These are phyloP conservation scores for Yponomeuta malinellus DNA, from an alignment of 2,888 invertebrate species.

Conservation along the genomic window DNA sequence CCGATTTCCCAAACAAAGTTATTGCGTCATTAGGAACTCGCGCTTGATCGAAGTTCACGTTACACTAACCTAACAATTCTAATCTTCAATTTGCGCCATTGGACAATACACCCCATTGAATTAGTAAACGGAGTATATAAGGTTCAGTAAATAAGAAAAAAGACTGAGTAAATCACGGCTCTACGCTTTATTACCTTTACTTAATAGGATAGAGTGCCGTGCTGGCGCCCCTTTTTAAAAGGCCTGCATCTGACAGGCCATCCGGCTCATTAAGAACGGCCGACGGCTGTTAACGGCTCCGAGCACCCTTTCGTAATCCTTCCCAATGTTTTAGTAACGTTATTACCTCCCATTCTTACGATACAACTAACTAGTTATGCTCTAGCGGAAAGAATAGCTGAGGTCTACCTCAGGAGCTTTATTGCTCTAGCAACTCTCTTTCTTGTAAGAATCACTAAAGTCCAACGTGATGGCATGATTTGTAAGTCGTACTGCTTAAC, in stretches of 20 bases:
- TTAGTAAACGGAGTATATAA: not conserved
- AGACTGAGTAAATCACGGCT: not conserved
- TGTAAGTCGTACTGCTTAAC: no score
- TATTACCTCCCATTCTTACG: not conserved
- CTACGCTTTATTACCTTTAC: not conserved
- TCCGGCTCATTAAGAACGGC: conserved; percentile 2
- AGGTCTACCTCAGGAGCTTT: not conserved
- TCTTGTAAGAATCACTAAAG: no score
- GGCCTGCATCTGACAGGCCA: conserved; percentile 2
- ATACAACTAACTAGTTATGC: not conserved
- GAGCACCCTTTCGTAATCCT: not conserved
- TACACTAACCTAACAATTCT: not conserved
- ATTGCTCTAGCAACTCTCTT: no score
- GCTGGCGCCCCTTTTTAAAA: not conserved
- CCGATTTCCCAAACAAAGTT: not conserved
- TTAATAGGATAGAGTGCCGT: not conserved
- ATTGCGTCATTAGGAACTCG: not conserved
- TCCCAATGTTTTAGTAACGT: not conserved
- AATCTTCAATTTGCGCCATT: not conserved
- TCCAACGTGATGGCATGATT: no score
- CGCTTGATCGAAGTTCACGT: not conserved
- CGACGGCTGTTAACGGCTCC: not conserved
- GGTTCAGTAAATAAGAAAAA: no score
- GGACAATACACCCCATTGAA: not conserved
- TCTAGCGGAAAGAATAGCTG: not conserved